Evolutionary conservation across 2,797 vertebrate species (phyloP).

Genomic region (Trachops cirrhosus): DNA sequence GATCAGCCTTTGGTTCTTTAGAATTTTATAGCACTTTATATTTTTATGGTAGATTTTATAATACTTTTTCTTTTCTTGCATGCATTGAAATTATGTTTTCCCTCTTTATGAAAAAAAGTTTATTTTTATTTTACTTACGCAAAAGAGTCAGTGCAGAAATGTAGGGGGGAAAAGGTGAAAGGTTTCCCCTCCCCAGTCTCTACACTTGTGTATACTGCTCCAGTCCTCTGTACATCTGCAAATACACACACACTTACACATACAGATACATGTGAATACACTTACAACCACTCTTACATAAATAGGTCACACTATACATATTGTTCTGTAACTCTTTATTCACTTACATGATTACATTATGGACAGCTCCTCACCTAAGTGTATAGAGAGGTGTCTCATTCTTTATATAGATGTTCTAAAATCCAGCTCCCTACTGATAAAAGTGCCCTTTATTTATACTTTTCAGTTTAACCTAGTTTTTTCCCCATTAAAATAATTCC

Average conservation of each 20-base stretch:
- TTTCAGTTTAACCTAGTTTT: constrained; percentile 1
- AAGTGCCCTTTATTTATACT: neutral
- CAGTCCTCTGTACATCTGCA: neutral
- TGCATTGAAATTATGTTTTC: neutral
- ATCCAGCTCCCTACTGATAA: neutral
- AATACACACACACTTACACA: neutral
- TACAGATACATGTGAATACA: neutral
- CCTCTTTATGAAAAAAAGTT: neutral
- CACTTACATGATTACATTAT: neutral
- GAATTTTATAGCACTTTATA: neutral
- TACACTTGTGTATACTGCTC: neutral
- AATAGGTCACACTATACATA: neutral
- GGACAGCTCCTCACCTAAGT: neutral
- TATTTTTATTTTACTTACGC: neutral
- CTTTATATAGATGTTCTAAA: neutral
- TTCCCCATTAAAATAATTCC: neutral
- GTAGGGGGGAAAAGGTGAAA: neutral
- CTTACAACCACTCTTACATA: neutral
- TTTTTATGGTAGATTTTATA: neutral
- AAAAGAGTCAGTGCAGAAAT: neutral
- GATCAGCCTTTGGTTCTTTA: neutral
- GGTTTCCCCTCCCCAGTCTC: neutral
- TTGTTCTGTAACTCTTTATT: neutral
- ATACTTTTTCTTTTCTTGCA: neutral
- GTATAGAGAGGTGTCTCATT: neutral